Evolutionary conservation across 2,113 vertebrate species (phyloP).

Genomic region (Neoarius graeffei): DNA sequence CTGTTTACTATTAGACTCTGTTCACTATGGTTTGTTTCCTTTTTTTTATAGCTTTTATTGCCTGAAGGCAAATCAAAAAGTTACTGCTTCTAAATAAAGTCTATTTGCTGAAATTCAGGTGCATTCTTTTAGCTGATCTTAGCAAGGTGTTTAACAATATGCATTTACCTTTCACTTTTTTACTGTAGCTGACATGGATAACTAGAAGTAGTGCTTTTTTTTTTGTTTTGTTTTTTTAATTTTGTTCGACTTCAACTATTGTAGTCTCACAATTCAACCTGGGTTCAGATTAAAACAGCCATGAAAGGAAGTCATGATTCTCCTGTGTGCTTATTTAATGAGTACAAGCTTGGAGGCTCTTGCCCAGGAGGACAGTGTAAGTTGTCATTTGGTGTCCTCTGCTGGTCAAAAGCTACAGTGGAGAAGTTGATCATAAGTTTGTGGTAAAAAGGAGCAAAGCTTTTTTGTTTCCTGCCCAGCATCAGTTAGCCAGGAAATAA

Average conservation of each 20-base stretch:
- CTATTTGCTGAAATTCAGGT: slow-evolving; percentile 52
- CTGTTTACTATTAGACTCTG: slow-evolving; percentile 70
- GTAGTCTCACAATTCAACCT: slow-evolving; percentile 16
- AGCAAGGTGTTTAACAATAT: not conserved
- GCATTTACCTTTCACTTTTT: slow-evolving; percentile 23
- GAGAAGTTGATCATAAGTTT: too few relatives aligned
- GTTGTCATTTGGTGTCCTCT: too few relatives aligned
- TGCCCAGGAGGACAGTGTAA: not conserved
- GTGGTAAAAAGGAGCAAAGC: too few relatives aligned
- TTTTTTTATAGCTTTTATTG: slow-evolving; percentile 72
- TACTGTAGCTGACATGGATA: slow-evolving; percentile 15
- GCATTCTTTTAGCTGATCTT: slow-evolving; percentile 26
- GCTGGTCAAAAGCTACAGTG: too few relatives aligned
- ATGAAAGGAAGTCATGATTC: slow-evolving; percentile 13
- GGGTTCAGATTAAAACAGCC: slow-evolving; percentile 35
- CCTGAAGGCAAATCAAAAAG: slow-evolving; percentile 69
- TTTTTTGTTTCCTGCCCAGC: too few relatives aligned
- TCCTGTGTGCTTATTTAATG: slow-evolving; percentile 10
- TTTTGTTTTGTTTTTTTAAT: too few relatives aligned
- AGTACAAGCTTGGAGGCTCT: not conserved
- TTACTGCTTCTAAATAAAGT: slow-evolving; percentile 69
- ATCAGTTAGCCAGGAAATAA: too few relatives aligned
- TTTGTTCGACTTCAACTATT: slow-evolving; percentile 8
- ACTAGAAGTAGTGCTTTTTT: slow-evolving; percentile 9
- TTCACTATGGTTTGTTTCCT: slow-evolving; percentile 63